phyloP scores from a whole-genome alignment of 2,113 vertebrate species.

The Chloropsis hardwickii region DNA sequence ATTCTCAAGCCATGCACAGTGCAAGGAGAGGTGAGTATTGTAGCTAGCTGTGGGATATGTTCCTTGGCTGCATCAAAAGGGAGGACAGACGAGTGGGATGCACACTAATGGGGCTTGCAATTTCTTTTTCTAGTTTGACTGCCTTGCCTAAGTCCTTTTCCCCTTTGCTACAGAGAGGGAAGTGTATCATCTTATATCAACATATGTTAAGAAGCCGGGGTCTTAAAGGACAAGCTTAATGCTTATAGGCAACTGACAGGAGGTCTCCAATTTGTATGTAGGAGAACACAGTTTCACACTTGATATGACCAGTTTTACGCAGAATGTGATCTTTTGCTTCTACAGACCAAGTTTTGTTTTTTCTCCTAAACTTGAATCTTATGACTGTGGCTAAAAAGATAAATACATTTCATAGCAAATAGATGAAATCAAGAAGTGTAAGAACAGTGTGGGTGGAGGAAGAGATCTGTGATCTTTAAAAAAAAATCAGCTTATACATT shows the following conservation, averaged over 20 bases:
- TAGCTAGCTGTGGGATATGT: conserved; percentile 1
- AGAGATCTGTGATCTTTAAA: conserved; percentile 57
- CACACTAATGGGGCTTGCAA: background rate
- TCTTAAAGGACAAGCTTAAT: background rate
- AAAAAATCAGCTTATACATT: conserved; percentile 51
- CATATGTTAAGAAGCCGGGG: conserved; percentile 2
- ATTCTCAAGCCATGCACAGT: conserved; percentile 21
- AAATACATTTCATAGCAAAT: conserved; percentile 33
- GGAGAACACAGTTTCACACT: background rate
- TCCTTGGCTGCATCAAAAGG: background rate
- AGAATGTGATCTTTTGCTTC: background rate
- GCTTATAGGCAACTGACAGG: background rate
- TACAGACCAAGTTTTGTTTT: background rate
- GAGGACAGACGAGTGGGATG: conserved; percentile 24
- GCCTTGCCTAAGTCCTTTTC: background rate
- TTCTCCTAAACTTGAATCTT: background rate
- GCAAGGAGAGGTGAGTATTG: background rate
- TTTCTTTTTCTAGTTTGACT: background rate
- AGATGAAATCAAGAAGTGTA: conserved; percentile 48
- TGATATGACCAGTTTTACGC: background rate
- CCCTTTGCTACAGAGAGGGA: background rate
- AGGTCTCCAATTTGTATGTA: background rate
- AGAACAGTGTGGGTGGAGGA: conserved; percentile 47
- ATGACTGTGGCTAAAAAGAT: background rate
- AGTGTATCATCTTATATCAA: background rate